Evolutionary conservation across 2,797 vertebrate species (phyloP).

Genomic region (Cynopterus sphinx): DNA sequence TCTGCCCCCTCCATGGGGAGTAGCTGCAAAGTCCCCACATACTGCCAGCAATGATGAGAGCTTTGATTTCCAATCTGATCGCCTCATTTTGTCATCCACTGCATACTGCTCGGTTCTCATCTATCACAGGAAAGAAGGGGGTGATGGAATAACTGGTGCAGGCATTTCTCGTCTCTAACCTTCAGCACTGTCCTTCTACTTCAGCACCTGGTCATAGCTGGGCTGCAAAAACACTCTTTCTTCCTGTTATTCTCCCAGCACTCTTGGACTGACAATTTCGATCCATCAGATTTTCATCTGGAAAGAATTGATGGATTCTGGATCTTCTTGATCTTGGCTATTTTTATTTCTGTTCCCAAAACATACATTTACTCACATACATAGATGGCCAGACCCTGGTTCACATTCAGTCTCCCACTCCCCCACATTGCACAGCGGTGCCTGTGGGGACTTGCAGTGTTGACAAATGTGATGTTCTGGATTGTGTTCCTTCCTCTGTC

Average conservation of each 20-base stretch:
- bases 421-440: neutral
- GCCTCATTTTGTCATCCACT: neutral
- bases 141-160: neutral
- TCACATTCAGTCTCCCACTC: neutral
- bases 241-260: neutral
- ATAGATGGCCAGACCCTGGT: fast-evolving
- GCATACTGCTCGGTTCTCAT: fast-evolving
- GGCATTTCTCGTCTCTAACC: neutral
- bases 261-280: neutral
- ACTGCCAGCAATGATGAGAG: neutral
- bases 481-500: neutral
- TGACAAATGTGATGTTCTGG: neutral
- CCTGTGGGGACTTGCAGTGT: no score
- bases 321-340: neutral
- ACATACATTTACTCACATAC: fast-evolving
- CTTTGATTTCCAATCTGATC: neutral
- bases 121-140: neutral
- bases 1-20: neutral
- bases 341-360: neutral
- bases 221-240: neutral
- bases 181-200: neutral
- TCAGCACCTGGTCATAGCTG: neutral
- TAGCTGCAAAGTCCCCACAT: neutral
- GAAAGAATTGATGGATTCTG: slow-evolving; percentile 51
- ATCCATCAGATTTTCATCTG: slow-evolving; percentile 17